Conservation (phyloP, 1,140 invertebrate species). For the Achatina immaculata region DNA sequence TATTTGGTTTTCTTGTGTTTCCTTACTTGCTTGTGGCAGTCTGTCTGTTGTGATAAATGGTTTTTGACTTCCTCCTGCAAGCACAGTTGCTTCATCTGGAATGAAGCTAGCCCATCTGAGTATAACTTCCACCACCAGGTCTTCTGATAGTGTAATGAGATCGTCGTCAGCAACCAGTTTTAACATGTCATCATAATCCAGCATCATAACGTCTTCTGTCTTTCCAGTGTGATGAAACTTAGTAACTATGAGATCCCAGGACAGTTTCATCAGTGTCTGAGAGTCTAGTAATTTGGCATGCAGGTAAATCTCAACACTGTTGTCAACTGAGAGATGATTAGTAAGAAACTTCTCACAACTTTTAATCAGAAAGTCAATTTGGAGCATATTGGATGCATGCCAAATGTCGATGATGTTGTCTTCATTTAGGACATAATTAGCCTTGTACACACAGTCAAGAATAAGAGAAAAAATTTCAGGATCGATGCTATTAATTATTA, state of each 20-base stretch:
- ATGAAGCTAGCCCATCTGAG: neutral
- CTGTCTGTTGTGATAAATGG: too few species aligned
- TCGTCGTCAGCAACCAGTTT: neutral
- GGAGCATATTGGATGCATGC: conserved; percentile 7
- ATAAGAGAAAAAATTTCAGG: neutral
- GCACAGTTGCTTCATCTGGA: too few species aligned
- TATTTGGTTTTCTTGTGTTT: too few species aligned
- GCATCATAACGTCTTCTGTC: neutral
- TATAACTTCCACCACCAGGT: neutral
- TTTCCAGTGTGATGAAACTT: neutral
- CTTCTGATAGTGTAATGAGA: neutral
- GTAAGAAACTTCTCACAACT: neutral
- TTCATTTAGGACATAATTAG: neutral
- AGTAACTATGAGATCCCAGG: neutral
- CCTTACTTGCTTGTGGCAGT: too few species aligned
- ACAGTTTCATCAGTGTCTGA: neutral
- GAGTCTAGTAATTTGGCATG: conserved; percentile 3
- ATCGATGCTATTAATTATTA: neutral
- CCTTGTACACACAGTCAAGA: neutral
- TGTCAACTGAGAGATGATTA: neutral
- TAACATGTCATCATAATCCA: neutral
- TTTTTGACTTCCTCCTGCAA: too few species aligned
- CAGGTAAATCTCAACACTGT: neutral
- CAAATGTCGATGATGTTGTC: conserved; percentile 1
- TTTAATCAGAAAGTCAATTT: neutral